phyloP scores from a whole-genome alignment of 1,140 invertebrate species.

The Megalopta genalis region DNA sequence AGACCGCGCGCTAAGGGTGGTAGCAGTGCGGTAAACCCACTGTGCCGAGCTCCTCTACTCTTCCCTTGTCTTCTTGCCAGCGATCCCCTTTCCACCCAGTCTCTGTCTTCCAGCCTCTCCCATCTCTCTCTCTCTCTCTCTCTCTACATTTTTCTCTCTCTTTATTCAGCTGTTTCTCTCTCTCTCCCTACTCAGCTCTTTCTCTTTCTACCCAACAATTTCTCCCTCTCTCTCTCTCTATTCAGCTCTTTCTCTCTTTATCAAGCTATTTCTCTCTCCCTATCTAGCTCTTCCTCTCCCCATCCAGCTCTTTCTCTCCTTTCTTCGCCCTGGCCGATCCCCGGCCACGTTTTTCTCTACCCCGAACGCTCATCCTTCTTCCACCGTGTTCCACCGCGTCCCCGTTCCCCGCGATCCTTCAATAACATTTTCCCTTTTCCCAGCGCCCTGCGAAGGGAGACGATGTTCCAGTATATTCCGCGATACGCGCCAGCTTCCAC shows the following conservation, averaged over 20 bases:
- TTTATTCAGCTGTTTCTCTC: no score
- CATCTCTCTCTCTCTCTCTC: no score
- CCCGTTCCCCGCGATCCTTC: conserved; percentile 62
- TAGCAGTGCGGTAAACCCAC: conserved; percentile 64
- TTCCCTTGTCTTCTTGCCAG: conserved; percentile 63
- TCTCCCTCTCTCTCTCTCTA: conserved; percentile 16
- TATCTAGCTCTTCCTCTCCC: conserved; percentile 28
- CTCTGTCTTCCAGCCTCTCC: conserved; percentile 21
- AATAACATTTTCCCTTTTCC: conserved; percentile 75
- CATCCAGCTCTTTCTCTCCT: conserved; percentile 18
- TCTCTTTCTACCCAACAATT: background rate
- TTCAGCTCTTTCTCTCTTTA: background rate
- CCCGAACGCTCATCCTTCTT: conserved; percentile 40
- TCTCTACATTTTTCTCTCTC: no score
- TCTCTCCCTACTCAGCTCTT: background rate
- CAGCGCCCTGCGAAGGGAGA: conserved; percentile 5
- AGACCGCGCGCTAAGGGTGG: conserved; percentile 68
- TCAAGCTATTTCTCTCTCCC: conserved; percentile 19
- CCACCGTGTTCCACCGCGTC: background rate
- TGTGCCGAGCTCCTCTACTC: conserved; percentile 44
- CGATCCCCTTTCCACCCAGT: conserved; percentile 38
- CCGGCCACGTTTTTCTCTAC: conserved; percentile 29
- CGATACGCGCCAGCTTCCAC: conserved; percentile 29
- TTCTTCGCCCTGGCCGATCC: background rate
- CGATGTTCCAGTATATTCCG: conserved; percentile 27